These are phyloP conservation scores for Willisornis vidua DNA, from an alignment of 2,113 vertebrate species.

Conservation along the genomic window DNA sequence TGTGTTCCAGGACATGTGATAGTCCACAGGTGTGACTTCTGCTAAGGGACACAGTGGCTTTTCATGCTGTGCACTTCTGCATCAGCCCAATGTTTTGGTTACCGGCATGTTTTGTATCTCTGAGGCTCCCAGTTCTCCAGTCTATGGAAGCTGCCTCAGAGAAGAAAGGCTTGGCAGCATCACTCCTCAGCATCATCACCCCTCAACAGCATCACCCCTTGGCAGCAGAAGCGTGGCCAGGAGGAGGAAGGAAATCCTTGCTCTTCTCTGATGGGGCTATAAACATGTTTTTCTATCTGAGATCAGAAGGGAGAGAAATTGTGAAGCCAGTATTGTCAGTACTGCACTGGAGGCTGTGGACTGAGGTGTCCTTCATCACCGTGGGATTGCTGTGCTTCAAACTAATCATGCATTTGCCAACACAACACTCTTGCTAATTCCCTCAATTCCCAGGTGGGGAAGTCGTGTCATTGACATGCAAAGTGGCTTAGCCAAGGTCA, in stretches of 20 bases:
- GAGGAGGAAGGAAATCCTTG: neutral
- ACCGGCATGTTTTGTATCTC: neutral
- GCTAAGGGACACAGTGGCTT: neutral
- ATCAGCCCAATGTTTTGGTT: neutral
- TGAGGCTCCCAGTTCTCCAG: neutral
- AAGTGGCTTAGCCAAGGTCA: neutral
- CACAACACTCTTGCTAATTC: neutral
- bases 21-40: neutral
- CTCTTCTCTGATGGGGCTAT: neutral
- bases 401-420: neutral
- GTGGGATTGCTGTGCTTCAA: neutral
- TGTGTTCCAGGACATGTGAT: neutral
- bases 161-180: neutral
- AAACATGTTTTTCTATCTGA: neutral
- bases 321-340: neutral
- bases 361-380: constrained; percentile 1
- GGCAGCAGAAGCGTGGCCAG: accelerated
- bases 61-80: accelerated
- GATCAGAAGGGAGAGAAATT: neutral
- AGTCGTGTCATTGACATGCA: neutral
- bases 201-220: neutral
- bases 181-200: neutral
- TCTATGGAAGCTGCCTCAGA: neutral
- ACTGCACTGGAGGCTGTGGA: neutral
- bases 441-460: neutral